Evolutionary conservation across 2,888 invertebrate genomes (phyloP), one percentile per base, ranked within the genome.

Genomic region (Celastrina argiolus): DNA sequence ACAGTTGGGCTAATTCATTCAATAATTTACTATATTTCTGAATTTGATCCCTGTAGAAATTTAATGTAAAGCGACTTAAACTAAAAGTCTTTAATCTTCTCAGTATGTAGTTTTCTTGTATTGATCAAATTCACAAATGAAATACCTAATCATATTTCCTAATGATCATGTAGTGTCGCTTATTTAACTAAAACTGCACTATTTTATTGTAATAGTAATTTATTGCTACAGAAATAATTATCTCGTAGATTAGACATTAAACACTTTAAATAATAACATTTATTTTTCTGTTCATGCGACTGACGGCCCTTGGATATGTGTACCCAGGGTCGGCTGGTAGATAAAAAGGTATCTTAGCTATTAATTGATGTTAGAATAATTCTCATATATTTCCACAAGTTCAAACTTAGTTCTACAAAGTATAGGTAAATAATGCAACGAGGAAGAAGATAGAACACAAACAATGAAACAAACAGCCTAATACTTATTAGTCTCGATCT

Each of bases 271-370:
- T 12, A 36, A 39, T 36, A 18, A 61, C 34, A 39, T 22, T 61
- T 14, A 14, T 36, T 36, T 61, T 61, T 61, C 34, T 61, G 39
- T 61, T 36, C 39, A 61, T 61, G 61, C 61, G 34, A 22, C 36
- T 39, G 22, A 14, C 22, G 14, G 2, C 22, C 14, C 34, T 39
- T n/a, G 59, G 18, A 59, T 22, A n/a, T 58, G 14, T 31, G 34
- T 16, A 59, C n/a, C 12, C 22, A 61, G 61, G 61, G 61, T 61
- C 61, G 61, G 36, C 36, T 61, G 22, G 39, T 61, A 61, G 61
- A 61, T 61, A 61, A 61, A 61, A 61, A 61, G 61, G 61, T 61
- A 61, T 61, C 14, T 22, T 39, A 39, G 22, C 39, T 36, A 22
- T 61, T 51, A 51, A 51, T 51, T 22, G 51, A 5, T 51, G 51